Percentiles rank a stretch among this genome's conserved stretches.
Conservation (phyloP, 1,140 invertebrate genomes). For the Piezodorus guildinii region DNA sequence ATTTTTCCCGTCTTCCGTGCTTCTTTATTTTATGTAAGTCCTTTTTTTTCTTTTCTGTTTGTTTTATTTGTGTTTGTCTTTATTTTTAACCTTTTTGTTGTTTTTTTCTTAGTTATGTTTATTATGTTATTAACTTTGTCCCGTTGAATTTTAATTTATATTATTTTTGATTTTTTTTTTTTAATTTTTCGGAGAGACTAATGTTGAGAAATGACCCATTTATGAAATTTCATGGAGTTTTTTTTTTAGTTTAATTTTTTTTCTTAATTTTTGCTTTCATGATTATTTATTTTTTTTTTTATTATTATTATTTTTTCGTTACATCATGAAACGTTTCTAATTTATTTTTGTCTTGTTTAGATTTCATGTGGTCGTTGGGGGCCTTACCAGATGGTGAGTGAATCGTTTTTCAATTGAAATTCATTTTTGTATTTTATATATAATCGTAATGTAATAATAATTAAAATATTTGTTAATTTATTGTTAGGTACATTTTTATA, state of each 20-base stretch:
- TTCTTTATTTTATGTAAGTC: conserved; percentile 18
- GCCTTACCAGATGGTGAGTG: conserved; percentile 90
- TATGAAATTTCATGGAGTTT: conserved; percentile 50
- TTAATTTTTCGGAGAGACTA: not conserved
- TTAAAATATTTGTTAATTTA: too few relatives aligned
- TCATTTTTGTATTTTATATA: too few relatives aligned
- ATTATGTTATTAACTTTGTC: not conserved
- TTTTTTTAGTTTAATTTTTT: conserved; percentile 27
- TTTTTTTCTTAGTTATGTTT: not conserved
- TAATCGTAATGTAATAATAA: too few relatives aligned
- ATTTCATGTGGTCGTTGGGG: conserved; percentile 96
- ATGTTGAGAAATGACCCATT: conserved; percentile 27
- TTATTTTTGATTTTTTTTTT: conserved; percentile 2
- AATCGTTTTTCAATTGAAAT: not conserved
- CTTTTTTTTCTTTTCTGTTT: conserved; percentile 17
- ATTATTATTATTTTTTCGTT: conserved; percentile 1
- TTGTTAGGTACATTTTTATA: too few relatives aligned
- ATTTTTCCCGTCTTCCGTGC: not conserved
- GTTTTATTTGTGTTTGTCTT: conserved; percentile 12
- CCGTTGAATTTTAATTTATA: too few relatives aligned
- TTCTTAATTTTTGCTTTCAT: conserved; percentile 1
- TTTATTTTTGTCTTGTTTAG: conserved; percentile 60
- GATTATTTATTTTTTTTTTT: conserved; percentile 16
- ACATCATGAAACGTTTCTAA: conserved; percentile 34
- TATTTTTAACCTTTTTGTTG: not conserved